Conservation (phyloP, 2,888 invertebrate genomes). For the Thera obeliscata region DNA sequence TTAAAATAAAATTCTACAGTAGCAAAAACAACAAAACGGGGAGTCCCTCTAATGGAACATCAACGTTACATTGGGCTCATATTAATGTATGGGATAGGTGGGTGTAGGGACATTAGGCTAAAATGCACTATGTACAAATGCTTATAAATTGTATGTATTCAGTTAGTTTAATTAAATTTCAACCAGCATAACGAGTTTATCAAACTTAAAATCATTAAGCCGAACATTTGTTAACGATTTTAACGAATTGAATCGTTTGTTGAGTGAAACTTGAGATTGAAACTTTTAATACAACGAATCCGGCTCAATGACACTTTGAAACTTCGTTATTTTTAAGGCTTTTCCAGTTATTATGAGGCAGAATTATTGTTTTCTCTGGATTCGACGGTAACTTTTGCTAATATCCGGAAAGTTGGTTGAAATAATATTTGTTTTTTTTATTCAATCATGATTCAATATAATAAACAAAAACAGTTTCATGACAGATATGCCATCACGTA, state of each 20-base stretch:
- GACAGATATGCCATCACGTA: no score
- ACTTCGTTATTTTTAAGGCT: constrained; percentile 47
- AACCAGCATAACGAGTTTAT: constrained; percentile 6
- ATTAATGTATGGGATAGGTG: no score
- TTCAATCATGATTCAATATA: no score
- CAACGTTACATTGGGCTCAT: no score
- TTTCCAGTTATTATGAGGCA: constrained; percentile 34
- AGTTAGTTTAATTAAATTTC: background rate
- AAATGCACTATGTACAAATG: no score
- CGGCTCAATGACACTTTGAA: constrained; percentile 36
- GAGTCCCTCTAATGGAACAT: no score
- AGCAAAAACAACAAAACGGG: no score
- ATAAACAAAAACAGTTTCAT: no score
- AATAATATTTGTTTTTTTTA: no score
- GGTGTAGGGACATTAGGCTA: no score
- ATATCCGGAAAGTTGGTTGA: constrained; percentile 3
- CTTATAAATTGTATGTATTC: no score
- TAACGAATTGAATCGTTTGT: constrained; percentile 22
- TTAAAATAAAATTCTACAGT: no score
- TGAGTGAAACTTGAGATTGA: constrained; percentile 42
- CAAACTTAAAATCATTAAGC: constrained; percentile 22
- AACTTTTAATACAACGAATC: constrained; percentile 44
- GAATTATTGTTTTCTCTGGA: constrained; percentile 11
- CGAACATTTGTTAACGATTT: constrained; percentile 26
- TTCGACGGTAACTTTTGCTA: constrained; percentile 24